Percentiles rank a stretch among this genome's conserved stretches.
phyloP scores from a whole-genome alignment of 2,888 invertebrate genomes.

The Drosophila falleni region DNA sequence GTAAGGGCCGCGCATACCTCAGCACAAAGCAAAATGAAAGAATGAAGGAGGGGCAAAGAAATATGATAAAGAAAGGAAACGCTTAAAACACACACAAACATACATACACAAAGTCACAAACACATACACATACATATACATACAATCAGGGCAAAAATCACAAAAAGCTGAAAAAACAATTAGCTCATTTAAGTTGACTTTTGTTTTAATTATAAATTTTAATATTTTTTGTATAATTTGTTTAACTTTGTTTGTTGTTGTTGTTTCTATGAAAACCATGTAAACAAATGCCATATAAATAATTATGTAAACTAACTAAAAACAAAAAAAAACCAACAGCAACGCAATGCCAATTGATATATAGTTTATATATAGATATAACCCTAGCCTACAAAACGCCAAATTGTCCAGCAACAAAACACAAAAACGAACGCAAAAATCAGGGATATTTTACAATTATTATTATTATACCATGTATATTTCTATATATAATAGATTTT shows the following conservation, averaged over 20 bases:
- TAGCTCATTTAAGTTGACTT: slow-evolving; percentile 37
- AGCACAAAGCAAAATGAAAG: slow-evolving; percentile 8
- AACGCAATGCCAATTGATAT: slow-evolving; percentile 70
- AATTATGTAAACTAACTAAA: slow-evolving; percentile 47
- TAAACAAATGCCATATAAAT: slow-evolving; percentile 64
- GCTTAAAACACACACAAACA: slow-evolving; percentile 37
- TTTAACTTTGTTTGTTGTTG: slow-evolving; percentile 38
- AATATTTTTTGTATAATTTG: slow-evolving; percentile 25
- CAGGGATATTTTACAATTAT: slow-evolving; percentile 63
- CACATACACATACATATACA: slow-evolving; percentile 8
- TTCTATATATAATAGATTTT: slow-evolving; percentile 10
- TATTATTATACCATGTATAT: slow-evolving; percentile 24
- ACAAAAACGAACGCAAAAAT: slow-evolving; percentile 47
- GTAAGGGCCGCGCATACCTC: slow-evolving; percentile 57
- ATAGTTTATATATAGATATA: slow-evolving; percentile 34
- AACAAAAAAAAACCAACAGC: slow-evolving; percentile 24
- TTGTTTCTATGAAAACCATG: slow-evolving; percentile 34
- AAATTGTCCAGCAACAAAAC: slow-evolving; percentile 64
- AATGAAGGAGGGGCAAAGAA: slow-evolving; percentile 11
- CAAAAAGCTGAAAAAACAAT: slow-evolving; percentile 5
- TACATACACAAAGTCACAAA: slow-evolving; percentile 9
- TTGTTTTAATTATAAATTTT: slow-evolving; percentile 27
- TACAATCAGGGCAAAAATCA: slow-evolving; percentile 26
- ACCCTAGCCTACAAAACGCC: slow-evolving; percentile 64
- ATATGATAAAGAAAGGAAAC: slow-evolving; percentile 40